Evolutionary conservation across 2,888 invertebrate genomes (phyloP).

Genomic region (Acheta domesticus): DNA sequence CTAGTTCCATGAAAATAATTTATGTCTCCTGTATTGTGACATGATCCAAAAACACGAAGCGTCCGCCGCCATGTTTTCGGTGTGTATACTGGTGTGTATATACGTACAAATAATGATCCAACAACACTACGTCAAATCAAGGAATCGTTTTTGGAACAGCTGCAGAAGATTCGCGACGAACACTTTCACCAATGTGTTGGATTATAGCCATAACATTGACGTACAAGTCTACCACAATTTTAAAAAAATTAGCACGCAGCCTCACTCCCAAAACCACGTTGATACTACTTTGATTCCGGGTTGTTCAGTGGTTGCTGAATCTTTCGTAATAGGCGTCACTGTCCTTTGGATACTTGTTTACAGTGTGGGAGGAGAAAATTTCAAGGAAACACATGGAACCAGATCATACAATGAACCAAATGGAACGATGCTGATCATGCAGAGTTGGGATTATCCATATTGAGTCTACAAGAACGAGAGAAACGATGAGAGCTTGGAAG

Average conservation of each 20-base stretch:
- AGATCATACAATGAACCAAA: too few relatives aligned
- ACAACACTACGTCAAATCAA: not conserved
- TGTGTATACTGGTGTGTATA: not conserved
- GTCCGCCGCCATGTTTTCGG: constrained; percentile 29
- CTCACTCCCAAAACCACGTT: not conserved
- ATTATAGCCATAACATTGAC: not conserved
- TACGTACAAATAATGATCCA: not conserved
- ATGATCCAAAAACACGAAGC: constrained; percentile 27
- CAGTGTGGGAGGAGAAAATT: too few relatives aligned
- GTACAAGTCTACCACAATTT: not conserved
- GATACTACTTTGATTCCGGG: not conserved
- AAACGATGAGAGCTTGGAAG: too few relatives aligned
- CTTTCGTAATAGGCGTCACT: too few relatives aligned
- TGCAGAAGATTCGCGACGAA: not conserved
- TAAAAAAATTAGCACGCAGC: not conserved
- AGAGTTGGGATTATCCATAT: too few relatives aligned
- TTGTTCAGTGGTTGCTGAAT: not conserved
- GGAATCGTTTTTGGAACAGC: not conserved
- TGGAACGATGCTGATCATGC: too few relatives aligned
- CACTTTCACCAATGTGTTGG: not conserved
- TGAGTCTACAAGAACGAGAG: too few relatives aligned
- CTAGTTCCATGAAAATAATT: not conserved
- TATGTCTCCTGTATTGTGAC: constrained; percentile 11
- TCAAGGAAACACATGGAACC: too few relatives aligned
- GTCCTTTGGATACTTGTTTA: too few relatives aligned